Evolutionary conservation across 64 coral and sea anemone genomes (phyloP).

Genomic region (Trachythela sp.): DNA sequence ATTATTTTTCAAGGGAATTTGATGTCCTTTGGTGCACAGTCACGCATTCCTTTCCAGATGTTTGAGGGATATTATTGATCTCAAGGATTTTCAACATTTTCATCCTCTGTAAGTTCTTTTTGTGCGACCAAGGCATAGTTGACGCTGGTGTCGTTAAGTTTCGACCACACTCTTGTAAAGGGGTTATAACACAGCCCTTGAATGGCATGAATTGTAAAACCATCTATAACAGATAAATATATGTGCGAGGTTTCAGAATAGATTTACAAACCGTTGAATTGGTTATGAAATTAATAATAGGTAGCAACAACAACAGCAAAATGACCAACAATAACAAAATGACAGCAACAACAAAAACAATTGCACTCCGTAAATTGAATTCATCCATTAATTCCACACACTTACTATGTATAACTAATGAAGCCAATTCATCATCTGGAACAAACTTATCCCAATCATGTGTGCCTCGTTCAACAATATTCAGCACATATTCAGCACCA

Average conservation of each 20-base stretch:
- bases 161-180: not conserved
- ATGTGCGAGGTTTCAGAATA: not conserved
- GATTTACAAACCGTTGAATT: too few relatives aligned
- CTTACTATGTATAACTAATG: not conserved
- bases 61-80: too few relatives aligned
- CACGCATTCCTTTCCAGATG: too few relatives aligned
- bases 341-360: too few relatives aligned
- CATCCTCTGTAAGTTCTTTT: not conserved
- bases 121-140: conserved; percentile 11
- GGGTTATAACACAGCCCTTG: not conserved
- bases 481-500: not conserved
- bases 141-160: not conserved
- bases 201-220: not conserved
- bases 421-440: not conserved
- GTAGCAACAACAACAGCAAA: too few relatives aligned
- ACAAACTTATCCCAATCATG: conserved; percentile 14
- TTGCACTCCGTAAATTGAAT: too few relatives aligned
- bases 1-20: too few relatives aligned
- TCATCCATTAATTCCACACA: too few relatives aligned
- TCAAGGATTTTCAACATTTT: too few relatives aligned
- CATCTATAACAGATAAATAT: not conserved
- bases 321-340: too few relatives aligned
- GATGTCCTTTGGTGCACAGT: too few relatives aligned
- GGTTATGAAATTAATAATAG: too few relatives aligned
- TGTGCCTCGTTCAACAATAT: conserved; percentile 11